Evolutionary conservation across 2,888 invertebrate genomes (phyloP).

Genomic region (Myathropa florea): DNA sequence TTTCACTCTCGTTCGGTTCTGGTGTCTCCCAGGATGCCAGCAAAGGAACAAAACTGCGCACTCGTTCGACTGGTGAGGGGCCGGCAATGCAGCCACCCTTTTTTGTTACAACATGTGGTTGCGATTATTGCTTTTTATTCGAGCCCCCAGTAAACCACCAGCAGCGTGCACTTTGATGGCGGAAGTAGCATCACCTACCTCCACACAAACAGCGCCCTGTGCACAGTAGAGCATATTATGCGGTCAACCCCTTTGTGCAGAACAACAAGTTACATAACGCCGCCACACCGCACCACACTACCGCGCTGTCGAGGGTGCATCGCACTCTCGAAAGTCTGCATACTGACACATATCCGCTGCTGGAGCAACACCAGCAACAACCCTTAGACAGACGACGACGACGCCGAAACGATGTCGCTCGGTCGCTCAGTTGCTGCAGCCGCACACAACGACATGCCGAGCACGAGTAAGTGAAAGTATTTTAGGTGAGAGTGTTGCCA

Average conservation of each 20-base stretch:
- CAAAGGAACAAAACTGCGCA: conserved; percentile 51
- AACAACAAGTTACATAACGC: conserved; percentile 62
- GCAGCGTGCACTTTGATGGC: not conserved
- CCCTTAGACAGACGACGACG: conserved; percentile 23
- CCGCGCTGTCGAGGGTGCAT: conserved; percentile 37
- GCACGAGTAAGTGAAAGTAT: conserved; percentile 61
- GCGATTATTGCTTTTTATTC: conserved; percentile 65
- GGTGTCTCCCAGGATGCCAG: conserved; percentile 23
- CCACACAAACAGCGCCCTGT: conserved; percentile 23
- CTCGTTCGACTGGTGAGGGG: not conserved
- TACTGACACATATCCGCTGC: conserved; percentile 55
- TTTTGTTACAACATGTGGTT: conserved; percentile 61
- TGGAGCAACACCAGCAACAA: conserved; percentile 28
- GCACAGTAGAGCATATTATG: conserved; percentile 27
- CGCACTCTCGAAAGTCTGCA: conserved; percentile 54
- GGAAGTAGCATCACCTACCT: conserved; percentile 1
- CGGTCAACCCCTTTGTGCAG: conserved; percentile 52
- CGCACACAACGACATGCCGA: conserved; percentile 12
- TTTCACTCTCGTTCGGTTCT: conserved; percentile 1
- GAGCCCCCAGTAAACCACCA: conserved; percentile 28
- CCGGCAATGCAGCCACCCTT: not conserved
- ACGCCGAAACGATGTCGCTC: not conserved
- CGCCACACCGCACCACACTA: not conserved
- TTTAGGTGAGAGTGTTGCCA: conserved; percentile 44
- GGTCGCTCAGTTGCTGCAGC: conserved; percentile 9